A percentile compares a stretch with the other conserved stretches of the same genome.
phyloP scores from a whole-genome alignment of 2,797 vertebrate genomes.

The Atherinosoma microstoma region DNA sequence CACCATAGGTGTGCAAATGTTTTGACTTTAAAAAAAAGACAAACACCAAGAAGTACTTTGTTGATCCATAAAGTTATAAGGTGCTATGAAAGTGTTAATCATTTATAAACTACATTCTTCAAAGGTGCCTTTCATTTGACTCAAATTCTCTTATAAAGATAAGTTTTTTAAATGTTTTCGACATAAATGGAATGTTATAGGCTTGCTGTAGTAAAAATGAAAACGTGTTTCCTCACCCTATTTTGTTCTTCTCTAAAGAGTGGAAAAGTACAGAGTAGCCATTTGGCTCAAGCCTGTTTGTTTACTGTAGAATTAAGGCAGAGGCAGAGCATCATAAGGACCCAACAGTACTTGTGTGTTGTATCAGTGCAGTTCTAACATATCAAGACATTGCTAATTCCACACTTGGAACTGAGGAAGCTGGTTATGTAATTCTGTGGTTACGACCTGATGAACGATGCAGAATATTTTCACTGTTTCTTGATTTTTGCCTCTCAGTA shows the following conservation, averaged over 20 bases:
- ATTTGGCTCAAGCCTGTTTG: neutral
- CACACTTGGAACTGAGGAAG: constrained; percentile 42
- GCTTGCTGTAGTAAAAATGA: neutral
- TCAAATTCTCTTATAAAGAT: neutral
- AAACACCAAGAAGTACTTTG: neutral
- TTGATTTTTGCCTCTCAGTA: constrained; percentile 22
- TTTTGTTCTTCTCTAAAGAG: neutral
- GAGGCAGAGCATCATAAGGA: neutral
- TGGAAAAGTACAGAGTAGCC: neutral
- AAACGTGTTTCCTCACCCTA: neutral
- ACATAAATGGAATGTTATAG: neutral
- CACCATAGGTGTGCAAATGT: neutral
- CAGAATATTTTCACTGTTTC: constrained; percentile 49
- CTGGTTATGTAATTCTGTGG: constrained; percentile 70
- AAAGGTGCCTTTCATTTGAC: neutral
- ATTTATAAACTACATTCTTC: neutral
- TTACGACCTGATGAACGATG: constrained; percentile 32
- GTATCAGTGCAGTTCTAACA: neutral
- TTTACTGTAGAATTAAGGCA: constrained; percentile 9
- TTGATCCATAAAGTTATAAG: neutral
- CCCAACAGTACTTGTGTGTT: constrained; percentile 1
- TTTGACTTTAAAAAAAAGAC: neutral
- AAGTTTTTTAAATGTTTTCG: neutral
- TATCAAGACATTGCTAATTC: constrained; percentile 16
- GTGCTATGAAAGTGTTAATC: neutral